Base-by-base conservation (phyloP, 2,888 invertebrate genomes). In the Oligia latruncula region DNA sequence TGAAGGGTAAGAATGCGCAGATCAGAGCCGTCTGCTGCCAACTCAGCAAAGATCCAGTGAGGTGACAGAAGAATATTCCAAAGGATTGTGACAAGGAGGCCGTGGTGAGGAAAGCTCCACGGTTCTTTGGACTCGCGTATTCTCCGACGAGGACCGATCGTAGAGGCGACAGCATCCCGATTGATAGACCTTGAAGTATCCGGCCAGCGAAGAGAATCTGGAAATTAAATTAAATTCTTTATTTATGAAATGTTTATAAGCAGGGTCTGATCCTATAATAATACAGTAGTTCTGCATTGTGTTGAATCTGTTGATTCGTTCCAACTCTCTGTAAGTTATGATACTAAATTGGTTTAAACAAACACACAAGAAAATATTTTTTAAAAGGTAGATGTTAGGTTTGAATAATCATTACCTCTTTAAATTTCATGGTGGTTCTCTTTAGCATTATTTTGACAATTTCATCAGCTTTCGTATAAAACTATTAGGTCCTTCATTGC, bases 51-150 rank as follows among this genome's bases (percentile, higher is more conserved):
- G 97, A 97, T 0, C 98, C 98, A 13, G 98, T 89, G 0, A 97
- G 91, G 87, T 98, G 98, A 13, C 97, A 96, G 8, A 97, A 87
- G 40, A 98, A 95, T 55, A 98, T 97, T 1, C 98, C 98, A 60
- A 96, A 88, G 0, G 97, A 96, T 70, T 97, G 97, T 0, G 97
- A 94, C 2, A 97, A 92, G 0, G 97, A 97, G 0, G 97, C 95
- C 0, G 96, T 96, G 66, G 97, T 96, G 67, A 98, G 95, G 49
- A 98, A 95, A 6, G 97, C 95, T 0, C 98, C 98, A 23, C 98
- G 95, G 80, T 97, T 95, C 80, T 95, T 95, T 0, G 97, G 98
- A 71, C 97, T 97, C 2, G 96, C 95, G 72, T 95, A 96, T 89
- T 97, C 97, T 40, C 97, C 97, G 49, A 97, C 94, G 84, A 97